Base-by-base conservation (phyloP, 2,888 invertebrate genomes). In the Torymus aiolomorphi region DNA sequence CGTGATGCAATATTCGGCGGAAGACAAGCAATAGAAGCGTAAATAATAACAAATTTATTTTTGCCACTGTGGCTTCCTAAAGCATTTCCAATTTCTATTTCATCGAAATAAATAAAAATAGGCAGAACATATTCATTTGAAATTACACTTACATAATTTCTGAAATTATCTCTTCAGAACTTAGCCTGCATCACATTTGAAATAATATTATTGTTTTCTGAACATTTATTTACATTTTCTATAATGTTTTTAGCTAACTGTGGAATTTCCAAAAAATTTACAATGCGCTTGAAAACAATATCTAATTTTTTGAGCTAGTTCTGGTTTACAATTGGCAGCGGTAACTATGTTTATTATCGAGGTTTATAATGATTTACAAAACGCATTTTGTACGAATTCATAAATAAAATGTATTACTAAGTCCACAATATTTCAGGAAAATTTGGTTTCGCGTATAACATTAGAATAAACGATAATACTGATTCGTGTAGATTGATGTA, bases 221-320 rank as follows among this genome's bases (percentile, higher is more conserved):
- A 57, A 14, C 67, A 42, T 51, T 74, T 65, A 12, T 61, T 31
- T 14, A 78, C 61, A 69, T 78, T 59, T 72, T 67, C 56, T 54
- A 54, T n/a, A 20, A 20, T 20, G n/a, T n/a, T n/a, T n/a, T n/a
- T n/a, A n/a, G 67, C 71, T 14, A 72, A 52, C 1, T 57, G 56
- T 61, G 59, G 73, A 24, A 61, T 78, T 73, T 73, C 56, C 56
- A 78, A 61, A 18, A 78, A 56, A 16, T 66, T n/a, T 73, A 51
- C 66, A 4, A 16, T 70, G 70, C 14, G 20, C 54, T 56, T 57
- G 2, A n/a, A 70, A 56, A 20, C 56, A 57, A 18, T 31, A 3
- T 3, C 18, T 5, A 18, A 70, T 70, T 57, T 57, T 42, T 56
- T 14, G 12, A 10, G 3, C 3, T 18, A 52, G n/a, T 56, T 42